Conservation (phyloP, 2,888 invertebrate genomes). For the Chaetoderma sp. region DNA sequence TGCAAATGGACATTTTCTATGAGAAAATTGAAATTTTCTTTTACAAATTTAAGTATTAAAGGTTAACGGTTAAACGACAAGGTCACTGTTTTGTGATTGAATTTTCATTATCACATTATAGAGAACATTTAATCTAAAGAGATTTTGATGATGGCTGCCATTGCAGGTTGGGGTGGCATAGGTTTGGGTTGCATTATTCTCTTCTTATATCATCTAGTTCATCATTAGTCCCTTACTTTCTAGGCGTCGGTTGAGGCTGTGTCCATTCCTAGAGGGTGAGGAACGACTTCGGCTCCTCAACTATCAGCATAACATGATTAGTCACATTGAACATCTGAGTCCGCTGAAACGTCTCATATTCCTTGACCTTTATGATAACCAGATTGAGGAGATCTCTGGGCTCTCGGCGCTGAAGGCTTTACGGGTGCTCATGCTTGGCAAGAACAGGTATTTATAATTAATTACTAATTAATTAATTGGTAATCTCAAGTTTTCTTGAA, state of each 20-base stretch:
- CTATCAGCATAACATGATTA: slow-evolving; percentile 91
- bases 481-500: no score
- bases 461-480: slow-evolving; percentile 2
- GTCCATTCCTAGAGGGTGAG: slow-evolving; percentile 86
- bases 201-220: no score
- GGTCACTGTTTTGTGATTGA: no score
- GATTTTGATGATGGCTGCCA: background rate
- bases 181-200: no score
- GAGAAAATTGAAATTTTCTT: no score
- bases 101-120: no score
- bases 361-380: slow-evolving; percentile 94
- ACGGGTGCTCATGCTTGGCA: slow-evolving; percentile 88
- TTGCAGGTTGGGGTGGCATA: no score
- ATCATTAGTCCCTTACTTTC: no score
- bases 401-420: slow-evolving; percentile 83
- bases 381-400: slow-evolving; percentile 86
- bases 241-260: slow-evolving; percentile 79
- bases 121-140: background rate
- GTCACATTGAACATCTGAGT: slow-evolving; percentile 76
- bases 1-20: no score
- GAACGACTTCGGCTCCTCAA: slow-evolving; percentile 85
- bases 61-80: no score
- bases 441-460: slow-evolving; percentile 79
- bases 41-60: no score
- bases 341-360: slow-evolving; percentile 85